Evolutionary conservation across 2,113 vertebrate genomes (phyloP).

Genomic region (Strix uralensis): DNA sequence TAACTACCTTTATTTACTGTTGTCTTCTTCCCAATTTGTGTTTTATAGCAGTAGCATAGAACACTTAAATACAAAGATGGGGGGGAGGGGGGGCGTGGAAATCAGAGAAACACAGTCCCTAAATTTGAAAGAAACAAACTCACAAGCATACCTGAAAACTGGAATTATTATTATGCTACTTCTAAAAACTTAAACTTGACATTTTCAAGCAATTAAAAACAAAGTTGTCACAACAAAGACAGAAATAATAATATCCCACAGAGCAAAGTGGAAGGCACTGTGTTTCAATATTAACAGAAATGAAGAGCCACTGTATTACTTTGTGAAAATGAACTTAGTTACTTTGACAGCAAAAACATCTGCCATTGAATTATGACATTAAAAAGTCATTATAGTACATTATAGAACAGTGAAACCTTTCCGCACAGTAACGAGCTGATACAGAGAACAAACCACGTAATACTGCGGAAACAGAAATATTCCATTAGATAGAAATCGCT

Average conservation of each 20-base stretch:
- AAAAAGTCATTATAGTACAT: slow-evolving; percentile 7
- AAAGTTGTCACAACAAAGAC: slow-evolving; percentile 25
- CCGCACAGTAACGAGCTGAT: background rate
- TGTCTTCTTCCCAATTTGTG: background rate
- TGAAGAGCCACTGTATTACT: slow-evolving; percentile 16
- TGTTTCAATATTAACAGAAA: slow-evolving; percentile 16
- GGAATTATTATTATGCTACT: background rate
- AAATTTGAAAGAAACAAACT: background rate
- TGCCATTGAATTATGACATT: background rate
- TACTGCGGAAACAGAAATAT: background rate
- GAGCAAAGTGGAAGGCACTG: slow-evolving; percentile 8
- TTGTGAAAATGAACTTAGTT: slow-evolving; percentile 38
- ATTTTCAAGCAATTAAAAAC: slow-evolving; percentile 19
- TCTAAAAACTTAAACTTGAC: background rate
- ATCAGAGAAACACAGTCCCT: background rate
- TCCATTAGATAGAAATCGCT: background rate
- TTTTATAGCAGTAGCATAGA: background rate
- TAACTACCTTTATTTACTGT: background rate
- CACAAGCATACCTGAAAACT: background rate
- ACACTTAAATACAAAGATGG: background rate
- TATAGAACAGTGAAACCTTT: background rate
- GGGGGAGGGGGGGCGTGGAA: background rate
- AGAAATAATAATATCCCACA: slow-evolving; percentile 16
- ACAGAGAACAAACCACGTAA: background rate
- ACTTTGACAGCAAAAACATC: slow-evolving; percentile 27